phyloP scores from a whole-genome alignment of 2,797 vertebrate species.

The Scarus forsteni region DNA sequence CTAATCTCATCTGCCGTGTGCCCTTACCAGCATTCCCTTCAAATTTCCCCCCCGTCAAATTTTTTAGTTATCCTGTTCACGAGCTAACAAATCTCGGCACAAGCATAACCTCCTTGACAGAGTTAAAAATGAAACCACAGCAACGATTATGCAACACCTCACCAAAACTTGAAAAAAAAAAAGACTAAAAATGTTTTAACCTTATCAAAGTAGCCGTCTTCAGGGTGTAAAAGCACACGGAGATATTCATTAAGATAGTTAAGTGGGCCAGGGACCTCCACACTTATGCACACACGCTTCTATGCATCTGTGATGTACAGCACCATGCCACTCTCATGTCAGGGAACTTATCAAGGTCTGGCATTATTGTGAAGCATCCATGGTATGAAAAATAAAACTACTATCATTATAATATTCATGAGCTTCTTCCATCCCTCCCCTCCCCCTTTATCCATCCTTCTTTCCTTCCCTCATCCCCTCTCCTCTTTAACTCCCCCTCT shows the following conservation, averaged over 20 bases:
- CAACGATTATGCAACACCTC: too few relatives aligned
- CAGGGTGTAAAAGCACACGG: too few relatives aligned
- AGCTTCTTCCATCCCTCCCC: constrained; percentile 41
- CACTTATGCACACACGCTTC: not conserved
- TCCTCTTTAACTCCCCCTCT: constrained; percentile 22
- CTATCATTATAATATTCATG: constrained; percentile 85
- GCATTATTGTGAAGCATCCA: constrained; percentile 54
- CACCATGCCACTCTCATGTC: constrained; percentile 69
- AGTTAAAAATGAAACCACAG: too few relatives aligned
- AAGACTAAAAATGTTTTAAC: constrained; percentile 6
- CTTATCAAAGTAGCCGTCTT: not conserved
- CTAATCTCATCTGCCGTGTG: too few relatives aligned
- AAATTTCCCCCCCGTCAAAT: too few relatives aligned
- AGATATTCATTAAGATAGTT: not conserved
- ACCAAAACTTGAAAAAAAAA: too few relatives aligned
- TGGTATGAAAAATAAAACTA: constrained; percentile 50
- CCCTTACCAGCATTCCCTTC: too few relatives aligned
- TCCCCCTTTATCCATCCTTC: constrained; percentile 23
- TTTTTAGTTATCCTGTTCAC: too few relatives aligned
- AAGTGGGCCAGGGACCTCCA: not conserved
- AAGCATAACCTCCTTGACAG: too few relatives aligned
- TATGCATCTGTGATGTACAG: constrained; percentile 16
- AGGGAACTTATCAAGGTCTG: constrained; percentile 47
- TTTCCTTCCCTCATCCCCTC: constrained; percentile 20
- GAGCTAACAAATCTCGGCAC: too few relatives aligned